Percentiles rank a stretch among this genome's conserved stretches.
These are phyloP conservation scores for Lithophane leautieri DNA, from an alignment of 2,888 invertebrate genomes.

Conservation along the genomic window DNA sequence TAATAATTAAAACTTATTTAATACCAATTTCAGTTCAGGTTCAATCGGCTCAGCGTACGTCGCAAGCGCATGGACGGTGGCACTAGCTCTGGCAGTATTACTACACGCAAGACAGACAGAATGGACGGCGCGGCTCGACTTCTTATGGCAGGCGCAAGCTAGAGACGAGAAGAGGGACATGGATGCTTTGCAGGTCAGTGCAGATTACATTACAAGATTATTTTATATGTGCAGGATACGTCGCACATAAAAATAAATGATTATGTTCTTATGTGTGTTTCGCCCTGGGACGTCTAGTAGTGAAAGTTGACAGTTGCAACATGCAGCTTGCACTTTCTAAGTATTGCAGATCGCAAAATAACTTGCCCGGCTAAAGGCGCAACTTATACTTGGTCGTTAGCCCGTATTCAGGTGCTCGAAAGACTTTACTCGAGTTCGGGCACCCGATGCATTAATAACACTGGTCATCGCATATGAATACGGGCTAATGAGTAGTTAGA, in stretches of 20 bases:
- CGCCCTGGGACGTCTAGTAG: neutral
- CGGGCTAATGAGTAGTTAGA: neutral
- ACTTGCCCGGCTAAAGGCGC: neutral
- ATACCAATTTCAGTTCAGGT: conserved; percentile 73
- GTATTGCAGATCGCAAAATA: neutral
- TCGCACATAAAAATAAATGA: neutral
- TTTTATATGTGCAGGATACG: neutral
- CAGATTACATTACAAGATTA: neutral
- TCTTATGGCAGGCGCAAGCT: conserved; percentile 96
- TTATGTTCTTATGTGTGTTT: too few species aligned
- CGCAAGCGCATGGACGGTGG: conserved; percentile 94
- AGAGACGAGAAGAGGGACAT: conserved; percentile 97
- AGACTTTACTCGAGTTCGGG: neutral
- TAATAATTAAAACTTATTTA: neutral
- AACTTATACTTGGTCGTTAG: neutral
- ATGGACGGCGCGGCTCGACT: conserved; percentile 96
- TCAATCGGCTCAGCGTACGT: conserved; percentile 94
- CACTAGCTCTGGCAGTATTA: conserved; percentile 95
- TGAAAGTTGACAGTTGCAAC: neutral
- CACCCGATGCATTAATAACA: neutral
- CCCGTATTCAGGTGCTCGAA: neutral
- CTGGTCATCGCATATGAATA: neutral
- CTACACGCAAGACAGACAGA: conserved; percentile 96
- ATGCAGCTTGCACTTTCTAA: neutral
- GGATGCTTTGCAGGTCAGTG: conserved; percentile 93